phyloP scores from a whole-genome alignment of 2,888 invertebrate species.

The Caenorhabditis sulstoni region DNA sequence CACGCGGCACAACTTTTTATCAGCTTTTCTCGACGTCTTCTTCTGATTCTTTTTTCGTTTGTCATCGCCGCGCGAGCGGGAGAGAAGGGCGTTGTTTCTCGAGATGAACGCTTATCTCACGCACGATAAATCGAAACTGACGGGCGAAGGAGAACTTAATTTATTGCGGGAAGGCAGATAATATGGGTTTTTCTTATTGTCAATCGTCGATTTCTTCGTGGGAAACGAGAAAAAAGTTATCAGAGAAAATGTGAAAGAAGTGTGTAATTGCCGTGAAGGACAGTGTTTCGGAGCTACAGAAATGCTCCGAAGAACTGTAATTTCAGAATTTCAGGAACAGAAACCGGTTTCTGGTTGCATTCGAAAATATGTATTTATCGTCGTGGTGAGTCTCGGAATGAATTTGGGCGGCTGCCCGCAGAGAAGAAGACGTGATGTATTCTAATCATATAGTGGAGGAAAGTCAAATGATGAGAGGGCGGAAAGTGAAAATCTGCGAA shows the following conservation, averaged over 20 bases:
- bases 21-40: constrained; percentile 43
- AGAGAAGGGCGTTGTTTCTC: constrained; percentile 44
- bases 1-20: constrained; percentile 56
- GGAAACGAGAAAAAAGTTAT: not conserved
- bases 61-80: constrained; percentile 14
- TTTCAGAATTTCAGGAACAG: not conserved
- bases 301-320: too few relatives aligned
- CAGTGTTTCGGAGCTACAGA: constrained; percentile 5
- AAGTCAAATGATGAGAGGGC: constrained; percentile 37
- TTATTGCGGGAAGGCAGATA: constrained; percentile 31
- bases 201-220: constrained; percentile 3
- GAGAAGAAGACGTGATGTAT: constrained; percentile 24
- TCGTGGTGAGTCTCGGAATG: not conserved
- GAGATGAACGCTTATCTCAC: constrained; percentile 51
- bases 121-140: constrained; percentile 51
- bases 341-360: not conserved
- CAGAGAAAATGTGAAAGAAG: not conserved
- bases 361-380: too few relatives aligned
- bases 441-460: constrained; percentile 46
- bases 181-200: constrained; percentile 17
- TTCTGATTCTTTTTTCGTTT: constrained; percentile 15
- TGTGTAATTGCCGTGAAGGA: not conserved
- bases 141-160: constrained; percentile 39
- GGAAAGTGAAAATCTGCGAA: constrained; percentile 49
- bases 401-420: not conserved